A percentile compares a stretch with the other conserved stretches of the same genome.
Conservation (phyloP, 2,113 vertebrate genomes). For the Sapayoa aenigma region DNA sequence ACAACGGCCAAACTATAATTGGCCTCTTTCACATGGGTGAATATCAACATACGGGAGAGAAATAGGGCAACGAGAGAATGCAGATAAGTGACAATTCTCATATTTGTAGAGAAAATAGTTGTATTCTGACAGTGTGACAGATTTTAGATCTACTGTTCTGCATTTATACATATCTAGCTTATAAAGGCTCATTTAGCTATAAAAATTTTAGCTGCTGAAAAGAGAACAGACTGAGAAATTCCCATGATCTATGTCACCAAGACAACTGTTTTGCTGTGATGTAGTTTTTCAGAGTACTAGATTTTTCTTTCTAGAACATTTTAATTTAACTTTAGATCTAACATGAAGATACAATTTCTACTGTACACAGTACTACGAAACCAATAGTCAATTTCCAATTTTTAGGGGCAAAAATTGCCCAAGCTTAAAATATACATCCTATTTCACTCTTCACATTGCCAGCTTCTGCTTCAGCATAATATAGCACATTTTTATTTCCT, state of each 20-base stretch:
- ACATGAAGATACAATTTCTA: neutral
- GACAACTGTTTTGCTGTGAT: neutral
- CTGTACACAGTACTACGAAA: neutral
- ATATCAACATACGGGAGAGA: neutral
- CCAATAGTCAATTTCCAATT: neutral
- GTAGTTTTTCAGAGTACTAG: neutral
- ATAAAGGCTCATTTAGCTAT: constrained; percentile 20
- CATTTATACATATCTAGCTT: constrained; percentile 22
- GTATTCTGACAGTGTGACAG: neutral
- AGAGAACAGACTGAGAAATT: constrained; percentile 25
- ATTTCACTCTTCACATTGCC: neutral
- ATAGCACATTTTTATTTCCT: constrained; percentile 9
- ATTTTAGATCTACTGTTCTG: neutral
- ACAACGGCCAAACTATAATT: neutral
- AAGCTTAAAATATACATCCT: neutral
- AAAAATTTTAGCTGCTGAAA: constrained; percentile 25
- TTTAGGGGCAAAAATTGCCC: neutral
- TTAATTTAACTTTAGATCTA: neutral
- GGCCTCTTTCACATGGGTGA: constrained; percentile 45
- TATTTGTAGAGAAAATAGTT: neutral
- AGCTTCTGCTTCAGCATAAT: constrained; percentile 56
- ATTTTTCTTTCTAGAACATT: neutral
- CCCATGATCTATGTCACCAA: neutral
- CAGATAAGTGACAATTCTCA: constrained; percentile 14
- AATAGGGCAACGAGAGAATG: constrained; percentile 9